A percentile compares a stretch with the other conserved stretches of the same genome.
These are phyloP conservation scores for Eretmocerus hayati DNA, from an alignment of 2,888 invertebrate genomes.

Conservation along the genomic window DNA sequence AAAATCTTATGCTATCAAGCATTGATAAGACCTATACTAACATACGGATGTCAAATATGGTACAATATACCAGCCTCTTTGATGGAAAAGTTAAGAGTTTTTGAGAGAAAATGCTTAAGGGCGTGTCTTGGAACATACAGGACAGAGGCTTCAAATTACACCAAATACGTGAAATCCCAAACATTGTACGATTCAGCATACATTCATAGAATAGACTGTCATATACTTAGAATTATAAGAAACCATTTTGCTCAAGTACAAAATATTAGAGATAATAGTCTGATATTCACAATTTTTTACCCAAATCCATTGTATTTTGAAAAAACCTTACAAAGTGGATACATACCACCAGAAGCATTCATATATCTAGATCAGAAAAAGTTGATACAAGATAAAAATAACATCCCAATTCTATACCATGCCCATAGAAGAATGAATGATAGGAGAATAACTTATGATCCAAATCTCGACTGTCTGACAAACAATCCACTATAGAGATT, in stretches of 20 bases:
- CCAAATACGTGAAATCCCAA: slow-evolving; percentile 4
- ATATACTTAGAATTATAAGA: slow-evolving; percentile 6
- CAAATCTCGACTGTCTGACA: background rate
- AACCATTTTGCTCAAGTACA: slow-evolving; percentile 2
- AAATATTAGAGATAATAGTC: background rate
- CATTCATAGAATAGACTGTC: slow-evolving; percentile 8
- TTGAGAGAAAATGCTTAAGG: slow-evolving; percentile 23
- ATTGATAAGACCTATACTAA: slow-evolving; percentile 22
- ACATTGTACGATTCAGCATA: slow-evolving; percentile 9
- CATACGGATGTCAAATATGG: slow-evolving; percentile 23
- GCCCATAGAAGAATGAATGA: background rate
- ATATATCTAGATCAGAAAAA: background rate
- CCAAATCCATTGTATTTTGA: background rate
- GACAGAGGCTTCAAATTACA: background rate
- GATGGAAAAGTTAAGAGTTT: slow-evolving; percentile 21
- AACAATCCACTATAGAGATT: background rate
- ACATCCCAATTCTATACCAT: background rate
- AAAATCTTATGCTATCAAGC: slow-evolving; percentile 23
- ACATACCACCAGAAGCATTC: slow-evolving; percentile 10
- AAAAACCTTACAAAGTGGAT: slow-evolving; percentile 1
- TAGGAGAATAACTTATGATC: background rate
- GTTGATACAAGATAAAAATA: background rate
- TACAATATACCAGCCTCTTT: slow-evolving; percentile 16
- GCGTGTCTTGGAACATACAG: slow-evolving; percentile 9
- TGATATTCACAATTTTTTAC: background rate